Evolutionary conservation across 2,888 invertebrate species (phyloP).

Genomic region (Pandemis heparana): DNA sequence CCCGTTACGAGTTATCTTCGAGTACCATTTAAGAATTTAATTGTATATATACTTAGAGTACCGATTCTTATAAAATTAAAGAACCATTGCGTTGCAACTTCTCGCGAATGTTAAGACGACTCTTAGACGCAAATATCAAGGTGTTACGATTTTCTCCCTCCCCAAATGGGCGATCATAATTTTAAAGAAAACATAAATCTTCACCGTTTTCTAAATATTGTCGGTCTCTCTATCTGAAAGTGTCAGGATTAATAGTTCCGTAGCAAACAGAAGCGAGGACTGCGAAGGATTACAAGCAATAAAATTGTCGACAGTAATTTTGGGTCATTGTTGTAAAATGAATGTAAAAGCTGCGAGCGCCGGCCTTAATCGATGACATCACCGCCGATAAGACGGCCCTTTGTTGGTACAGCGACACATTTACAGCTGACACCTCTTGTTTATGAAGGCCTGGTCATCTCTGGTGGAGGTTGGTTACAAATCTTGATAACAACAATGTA

Average conservation of each 20-base stretch:
- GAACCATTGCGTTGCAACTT: too few species aligned
- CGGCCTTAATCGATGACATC: slow-evolving; percentile 40
- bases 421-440: slow-evolving; percentile 32
- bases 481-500: slow-evolving; percentile 26
- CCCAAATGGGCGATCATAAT: too few species aligned
- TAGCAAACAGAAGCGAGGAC: slow-evolving; percentile 4
- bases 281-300: slow-evolving; percentile 7
- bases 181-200: too few species aligned
- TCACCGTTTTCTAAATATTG: neutral
- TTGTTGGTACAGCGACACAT: slow-evolving; percentile 57
- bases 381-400: slow-evolving; percentile 32
- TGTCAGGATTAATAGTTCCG: neutral
- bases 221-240: neutral
- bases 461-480: neutral
- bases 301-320: slow-evolving; percentile 17
- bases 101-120: too few species aligned
- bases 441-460: slow-evolving; percentile 18
- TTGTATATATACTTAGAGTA: too few species aligned
- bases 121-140: too few species aligned
- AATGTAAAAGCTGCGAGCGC: slow-evolving; percentile 25
- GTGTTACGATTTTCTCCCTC: too few species aligned
- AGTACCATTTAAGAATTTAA: too few species aligned
- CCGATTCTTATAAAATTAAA: too few species aligned
- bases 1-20: too few species aligned
- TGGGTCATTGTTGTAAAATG: slow-evolving; percentile 38